phyloP scores from a whole-genome alignment of 2,888 invertebrate species.

The Strigamia crassipes region DNA sequence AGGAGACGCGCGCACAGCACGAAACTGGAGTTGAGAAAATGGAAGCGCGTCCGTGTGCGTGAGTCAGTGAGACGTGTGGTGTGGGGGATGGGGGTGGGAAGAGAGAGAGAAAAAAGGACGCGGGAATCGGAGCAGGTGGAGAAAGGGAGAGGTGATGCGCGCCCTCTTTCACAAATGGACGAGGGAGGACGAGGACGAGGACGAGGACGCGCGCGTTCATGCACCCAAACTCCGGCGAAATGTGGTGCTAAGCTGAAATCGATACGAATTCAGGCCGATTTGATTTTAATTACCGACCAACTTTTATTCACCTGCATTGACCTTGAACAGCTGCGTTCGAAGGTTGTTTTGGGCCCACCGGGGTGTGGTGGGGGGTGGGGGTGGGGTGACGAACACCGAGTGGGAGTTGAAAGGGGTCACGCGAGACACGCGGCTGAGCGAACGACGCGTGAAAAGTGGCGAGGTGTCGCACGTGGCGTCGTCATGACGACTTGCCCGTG shows the following conservation, averaged over 20 bases:
- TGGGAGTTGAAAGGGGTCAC: background rate
- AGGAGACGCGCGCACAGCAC: background rate
- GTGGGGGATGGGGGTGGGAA: background rate
- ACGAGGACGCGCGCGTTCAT: slow-evolving; percentile 29
- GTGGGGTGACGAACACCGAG: background rate
- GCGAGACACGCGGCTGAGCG: background rate
- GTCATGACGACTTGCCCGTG: slow-evolving; percentile 1
- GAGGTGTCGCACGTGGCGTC: slow-evolving; percentile 34
- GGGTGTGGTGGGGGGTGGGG: no score
- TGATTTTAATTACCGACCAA: slow-evolving; percentile 45
- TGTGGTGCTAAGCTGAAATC: slow-evolving; percentile 46
- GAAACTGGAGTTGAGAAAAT: background rate
- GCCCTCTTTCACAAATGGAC: slow-evolving; percentile 36
- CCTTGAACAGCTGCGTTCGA: slow-evolving; percentile 18
- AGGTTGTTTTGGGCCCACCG: background rate
- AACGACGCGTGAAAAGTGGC: slow-evolving; percentile 5
- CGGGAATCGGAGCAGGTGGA: slow-evolving; percentile 31
- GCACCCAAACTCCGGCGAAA: slow-evolving; percentile 11
- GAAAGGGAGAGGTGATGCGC: slow-evolving; percentile 7
- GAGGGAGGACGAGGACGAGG: background rate
- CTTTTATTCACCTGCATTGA: slow-evolving; percentile 21
- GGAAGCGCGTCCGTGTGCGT: background rate
- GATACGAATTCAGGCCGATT: slow-evolving; percentile 44
- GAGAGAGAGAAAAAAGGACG: background rate
- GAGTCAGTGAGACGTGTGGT: background rate